A percentile compares a stretch with the other conserved stretches of the same genome.
These are phyloP conservation scores for Caretta caretta DNA, from an alignment of 2,113 vertebrate genomes.

Conservation along the genomic window DNA sequence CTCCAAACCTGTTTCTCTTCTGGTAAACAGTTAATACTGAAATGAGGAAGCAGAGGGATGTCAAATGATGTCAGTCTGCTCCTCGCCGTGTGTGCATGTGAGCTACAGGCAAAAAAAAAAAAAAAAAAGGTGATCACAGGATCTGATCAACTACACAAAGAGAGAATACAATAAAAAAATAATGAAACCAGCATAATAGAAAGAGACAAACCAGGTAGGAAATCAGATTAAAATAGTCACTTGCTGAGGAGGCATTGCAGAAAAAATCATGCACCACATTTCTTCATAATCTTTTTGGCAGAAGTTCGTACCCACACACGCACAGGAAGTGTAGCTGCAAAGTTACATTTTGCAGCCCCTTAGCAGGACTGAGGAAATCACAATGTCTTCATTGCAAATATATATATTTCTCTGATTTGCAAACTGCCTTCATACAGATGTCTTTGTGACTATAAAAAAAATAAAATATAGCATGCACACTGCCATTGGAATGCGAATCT, in stretches of 20 bases:
- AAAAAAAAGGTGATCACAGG: not conserved
- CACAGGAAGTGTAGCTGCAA: not conserved
- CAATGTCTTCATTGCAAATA: not conserved
- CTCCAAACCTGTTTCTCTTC: slow-evolving; percentile 62
- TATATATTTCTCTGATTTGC: not conserved
- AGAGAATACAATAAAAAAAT: not conserved
- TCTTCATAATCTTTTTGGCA: not conserved
- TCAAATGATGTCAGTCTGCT: slow-evolving; percentile 40
- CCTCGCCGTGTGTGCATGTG: not conserved
- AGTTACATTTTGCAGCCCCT: not conserved
- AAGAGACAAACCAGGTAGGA: not conserved
- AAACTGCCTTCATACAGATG: not conserved
- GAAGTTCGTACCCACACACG: not conserved
- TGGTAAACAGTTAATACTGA: slow-evolving; percentile 57
- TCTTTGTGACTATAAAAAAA: not conserved
- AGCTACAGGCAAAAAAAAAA: not conserved
- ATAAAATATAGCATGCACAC: not conserved
- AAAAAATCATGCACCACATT: not conserved
- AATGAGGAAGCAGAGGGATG: slow-evolving; percentile 69
- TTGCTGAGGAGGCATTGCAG: accelerated
- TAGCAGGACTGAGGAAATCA: slow-evolving; percentile 4
- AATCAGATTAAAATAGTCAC: not conserved
- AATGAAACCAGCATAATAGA: slow-evolving; percentile 4
- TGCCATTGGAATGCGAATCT: not conserved
- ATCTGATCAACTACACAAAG: not conserved